A percentile compares a stretch with the other conserved stretches of the same genome.
Conservation (phyloP, 2,797 vertebrate genomes). For the Cynopterus sphinx region DNA sequence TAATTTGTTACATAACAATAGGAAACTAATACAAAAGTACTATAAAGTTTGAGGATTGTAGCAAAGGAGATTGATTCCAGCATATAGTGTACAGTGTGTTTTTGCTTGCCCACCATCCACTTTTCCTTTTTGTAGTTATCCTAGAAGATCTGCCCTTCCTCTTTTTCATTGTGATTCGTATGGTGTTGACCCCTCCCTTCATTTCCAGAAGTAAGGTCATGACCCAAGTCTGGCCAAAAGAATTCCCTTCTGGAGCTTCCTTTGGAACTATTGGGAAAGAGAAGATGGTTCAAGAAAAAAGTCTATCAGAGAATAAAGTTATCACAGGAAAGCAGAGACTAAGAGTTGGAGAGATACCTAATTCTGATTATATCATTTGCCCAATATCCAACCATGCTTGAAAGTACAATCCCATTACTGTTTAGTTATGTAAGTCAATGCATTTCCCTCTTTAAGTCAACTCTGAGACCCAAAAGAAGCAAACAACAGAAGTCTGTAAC, state of each 20-base stretch:
- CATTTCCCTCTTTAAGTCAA: neutral
- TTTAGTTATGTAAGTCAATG: neutral
- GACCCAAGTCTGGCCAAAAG: neutral
- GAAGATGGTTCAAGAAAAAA: conserved; percentile 4
- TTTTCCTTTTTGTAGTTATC: neutral
- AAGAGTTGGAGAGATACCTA: neutral
- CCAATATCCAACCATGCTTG: neutral
- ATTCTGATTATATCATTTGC: neutral
- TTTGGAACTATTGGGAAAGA: neutral
- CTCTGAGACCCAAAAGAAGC: neutral
- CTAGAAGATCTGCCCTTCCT: neutral
- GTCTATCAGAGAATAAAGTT: neutral
- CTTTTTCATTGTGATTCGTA: neutral
- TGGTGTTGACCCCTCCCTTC: neutral
- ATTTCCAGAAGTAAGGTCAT: neutral
- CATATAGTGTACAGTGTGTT: neutral
- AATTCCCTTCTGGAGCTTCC: neutral
- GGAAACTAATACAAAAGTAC: neutral
- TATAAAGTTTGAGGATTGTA: neutral
- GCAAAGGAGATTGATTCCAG: neutral
- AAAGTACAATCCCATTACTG: neutral
- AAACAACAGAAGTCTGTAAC: neutral
- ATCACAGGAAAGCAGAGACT: neutral
- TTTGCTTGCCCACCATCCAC: neutral
- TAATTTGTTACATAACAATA: neutral